Conservation (phyloP, 2,797 vertebrate genomes). For the Tapirus indicus region DNA sequence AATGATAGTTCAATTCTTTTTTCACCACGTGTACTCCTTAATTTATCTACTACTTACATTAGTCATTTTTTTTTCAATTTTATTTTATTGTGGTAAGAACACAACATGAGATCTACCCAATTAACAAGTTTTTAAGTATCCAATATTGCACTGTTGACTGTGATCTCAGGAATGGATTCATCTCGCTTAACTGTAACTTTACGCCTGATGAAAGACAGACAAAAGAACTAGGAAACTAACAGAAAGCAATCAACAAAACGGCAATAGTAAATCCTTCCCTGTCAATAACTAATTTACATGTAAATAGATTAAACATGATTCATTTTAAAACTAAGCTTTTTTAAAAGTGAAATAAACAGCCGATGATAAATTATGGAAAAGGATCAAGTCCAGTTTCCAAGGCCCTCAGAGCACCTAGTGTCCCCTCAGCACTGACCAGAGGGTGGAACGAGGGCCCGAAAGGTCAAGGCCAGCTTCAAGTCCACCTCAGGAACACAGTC, state of each 20-base stretch:
- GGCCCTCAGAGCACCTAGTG: neutral
- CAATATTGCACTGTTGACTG: fast-evolving
- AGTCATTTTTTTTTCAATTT: neutral
- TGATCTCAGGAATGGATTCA: neutral
- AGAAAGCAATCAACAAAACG: neutral
- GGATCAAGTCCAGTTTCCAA: neutral
- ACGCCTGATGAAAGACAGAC: neutral
- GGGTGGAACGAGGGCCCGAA: fast-evolving
- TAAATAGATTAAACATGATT: neutral
- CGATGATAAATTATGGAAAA: neutral
- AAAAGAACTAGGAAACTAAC: neutral
- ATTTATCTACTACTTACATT: neutral
- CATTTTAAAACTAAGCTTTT: neutral
- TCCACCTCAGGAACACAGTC: fast-evolving
- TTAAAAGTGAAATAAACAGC: neutral
- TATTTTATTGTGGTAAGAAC: neutral
- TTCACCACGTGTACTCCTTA: neutral
- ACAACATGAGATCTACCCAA: neutral
- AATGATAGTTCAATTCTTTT: neutral
- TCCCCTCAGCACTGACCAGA: neutral
- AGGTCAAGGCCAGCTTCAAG: neutral
- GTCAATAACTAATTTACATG: constrained; percentile 20
- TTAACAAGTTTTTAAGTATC: neutral
- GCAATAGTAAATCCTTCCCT: neutral
- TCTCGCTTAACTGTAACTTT: neutral